Percentiles rank a stretch among this genome's conserved stretches.
phyloP scores from a whole-genome alignment of 2,113 vertebrate species.

The Lophura nycthemera region DNA sequence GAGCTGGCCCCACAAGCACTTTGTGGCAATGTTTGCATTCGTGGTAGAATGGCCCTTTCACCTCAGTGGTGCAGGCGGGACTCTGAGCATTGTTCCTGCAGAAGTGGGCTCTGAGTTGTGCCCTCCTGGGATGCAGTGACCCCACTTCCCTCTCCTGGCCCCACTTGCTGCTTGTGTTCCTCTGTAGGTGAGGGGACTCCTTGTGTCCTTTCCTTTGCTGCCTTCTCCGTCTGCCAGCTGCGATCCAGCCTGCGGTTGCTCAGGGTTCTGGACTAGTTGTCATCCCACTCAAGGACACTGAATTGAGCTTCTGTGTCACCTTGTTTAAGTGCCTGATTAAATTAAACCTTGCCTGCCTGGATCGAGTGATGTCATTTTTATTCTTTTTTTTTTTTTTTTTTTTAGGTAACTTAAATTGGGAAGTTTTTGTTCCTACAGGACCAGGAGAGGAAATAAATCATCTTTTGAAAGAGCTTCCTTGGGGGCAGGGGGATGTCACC shows the following conservation, averaged over 20 bases:
- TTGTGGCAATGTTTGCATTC: neutral
- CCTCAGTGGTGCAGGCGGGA: neutral
- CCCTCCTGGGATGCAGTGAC: neutral
- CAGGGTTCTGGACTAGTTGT: neutral
- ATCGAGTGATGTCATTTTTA: neutral
- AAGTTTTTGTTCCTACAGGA: slow-evolving; percentile 76
- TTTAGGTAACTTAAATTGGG: slow-evolving; percentile 71
- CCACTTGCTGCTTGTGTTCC: neutral
- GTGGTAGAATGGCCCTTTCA: neutral
- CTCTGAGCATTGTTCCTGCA: neutral
- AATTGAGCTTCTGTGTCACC: slow-evolving; percentile 65
- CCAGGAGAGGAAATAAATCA: slow-evolving; percentile 79
- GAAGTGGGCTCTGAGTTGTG: neutral
- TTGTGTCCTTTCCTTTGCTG: neutral
- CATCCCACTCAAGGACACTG: slow-evolving; percentile 52
- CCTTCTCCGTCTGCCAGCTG: neutral
- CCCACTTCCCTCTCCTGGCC: neutral
- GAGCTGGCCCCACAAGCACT: neutral
- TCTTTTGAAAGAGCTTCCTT: slow-evolving; percentile 5
- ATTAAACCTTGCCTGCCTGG: slow-evolving; percentile 47
- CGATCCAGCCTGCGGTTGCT: neutral
- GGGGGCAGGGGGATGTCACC: neutral
- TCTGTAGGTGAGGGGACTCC: neutral
- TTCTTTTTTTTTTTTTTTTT: neutral
- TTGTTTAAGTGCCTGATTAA: slow-evolving; percentile 65